These are phyloP conservation scores for Ictalurus furcatus DNA, from an alignment of 2,113 vertebrate species.

Conservation along the genomic window DNA sequence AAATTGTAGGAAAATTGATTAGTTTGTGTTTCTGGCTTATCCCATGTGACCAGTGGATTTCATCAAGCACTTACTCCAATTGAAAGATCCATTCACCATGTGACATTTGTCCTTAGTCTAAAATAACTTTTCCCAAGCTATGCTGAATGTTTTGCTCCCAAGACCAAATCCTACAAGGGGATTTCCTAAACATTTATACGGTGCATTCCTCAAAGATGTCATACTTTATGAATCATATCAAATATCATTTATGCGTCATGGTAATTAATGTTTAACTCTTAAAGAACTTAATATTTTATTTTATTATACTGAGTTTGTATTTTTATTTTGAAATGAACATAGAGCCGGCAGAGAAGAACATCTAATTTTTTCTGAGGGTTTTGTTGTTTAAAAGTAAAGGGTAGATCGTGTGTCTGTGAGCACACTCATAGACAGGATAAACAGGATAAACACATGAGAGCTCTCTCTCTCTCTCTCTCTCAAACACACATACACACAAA, in stretches of 20 bases:
- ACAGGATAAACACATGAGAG: conserved; percentile 12
- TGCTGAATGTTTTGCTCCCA: conserved; percentile 41
- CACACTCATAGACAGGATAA: conserved; percentile 2
- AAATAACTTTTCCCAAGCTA: conserved; percentile 59
- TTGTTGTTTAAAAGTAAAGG: conserved; percentile 56
- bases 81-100: conserved; percentile 41
- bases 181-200: conserved; percentile 40
- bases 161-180: conserved; percentile 34
- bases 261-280: background rate
- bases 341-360: background rate
- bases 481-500: conserved; percentile 38
- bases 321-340: background rate
- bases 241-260: background rate
- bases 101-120: conserved; percentile 52
- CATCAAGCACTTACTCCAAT: conserved; percentile 9
- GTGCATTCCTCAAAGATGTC: background rate
- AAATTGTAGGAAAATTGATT: conserved; percentile 9
- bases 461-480: conserved; percentile 15
- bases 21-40: background rate
- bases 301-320: background rate
- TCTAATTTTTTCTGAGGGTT: conserved; percentile 49
- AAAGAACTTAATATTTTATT: background rate
- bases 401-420: conserved; percentile 25
- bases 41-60: conserved; percentile 1
- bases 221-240: background rate